Evolutionary conservation across 2,797 vertebrate genomes (phyloP).

Genomic region (Melanotaenia trifasciata): DNA sequence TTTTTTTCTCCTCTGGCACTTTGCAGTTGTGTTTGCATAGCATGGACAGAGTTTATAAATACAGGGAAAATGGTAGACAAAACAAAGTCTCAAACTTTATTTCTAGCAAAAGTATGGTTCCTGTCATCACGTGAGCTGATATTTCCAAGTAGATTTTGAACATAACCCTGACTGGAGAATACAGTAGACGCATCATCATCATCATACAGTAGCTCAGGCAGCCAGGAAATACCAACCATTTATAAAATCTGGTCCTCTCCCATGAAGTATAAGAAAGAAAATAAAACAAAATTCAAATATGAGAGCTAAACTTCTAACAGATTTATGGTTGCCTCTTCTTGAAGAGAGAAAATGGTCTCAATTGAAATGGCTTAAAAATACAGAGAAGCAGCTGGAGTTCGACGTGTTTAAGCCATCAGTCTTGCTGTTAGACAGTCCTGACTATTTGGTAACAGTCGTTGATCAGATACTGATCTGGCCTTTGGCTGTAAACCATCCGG

Average conservation of each 20-base stretch:
- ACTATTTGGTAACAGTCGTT: slow-evolving; percentile 51
- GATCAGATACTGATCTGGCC: slow-evolving; percentile 47
- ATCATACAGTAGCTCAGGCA: slow-evolving; percentile 69
- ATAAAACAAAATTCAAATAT: slow-evolving; percentile 47
- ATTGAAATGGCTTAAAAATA: slow-evolving; percentile 35
- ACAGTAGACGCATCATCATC: slow-evolving; percentile 54
- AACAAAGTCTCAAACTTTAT: slow-evolving; percentile 78
- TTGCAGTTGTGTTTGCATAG: slow-evolving; percentile 60
- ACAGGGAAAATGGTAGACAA: slow-evolving; percentile 65
- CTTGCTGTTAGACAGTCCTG: slow-evolving; percentile 72
- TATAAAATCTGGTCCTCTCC: slow-evolving; percentile 65
- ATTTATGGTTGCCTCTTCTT: slow-evolving; percentile 37
- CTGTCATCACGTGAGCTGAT: slow-evolving; percentile 51
- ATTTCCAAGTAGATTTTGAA: slow-evolving; percentile 50
- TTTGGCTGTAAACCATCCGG: slow-evolving; percentile 42
- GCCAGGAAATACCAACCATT: slow-evolving; percentile 71
- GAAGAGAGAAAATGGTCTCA: slow-evolving; percentile 47
- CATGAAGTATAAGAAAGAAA: slow-evolving; percentile 57
- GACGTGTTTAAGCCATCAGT: slow-evolving; percentile 47
- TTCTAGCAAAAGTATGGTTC: slow-evolving; percentile 72
- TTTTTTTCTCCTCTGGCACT: slow-evolving; percentile 51
- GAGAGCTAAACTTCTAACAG: slow-evolving; percentile 52
- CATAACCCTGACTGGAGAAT: slow-evolving; percentile 56
- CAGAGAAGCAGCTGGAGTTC: slow-evolving; percentile 15
- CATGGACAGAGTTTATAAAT: slow-evolving; percentile 68